Base-by-base conservation (phyloP, 1,140 invertebrate genomes). In the Leucophenga varia region DNA sequence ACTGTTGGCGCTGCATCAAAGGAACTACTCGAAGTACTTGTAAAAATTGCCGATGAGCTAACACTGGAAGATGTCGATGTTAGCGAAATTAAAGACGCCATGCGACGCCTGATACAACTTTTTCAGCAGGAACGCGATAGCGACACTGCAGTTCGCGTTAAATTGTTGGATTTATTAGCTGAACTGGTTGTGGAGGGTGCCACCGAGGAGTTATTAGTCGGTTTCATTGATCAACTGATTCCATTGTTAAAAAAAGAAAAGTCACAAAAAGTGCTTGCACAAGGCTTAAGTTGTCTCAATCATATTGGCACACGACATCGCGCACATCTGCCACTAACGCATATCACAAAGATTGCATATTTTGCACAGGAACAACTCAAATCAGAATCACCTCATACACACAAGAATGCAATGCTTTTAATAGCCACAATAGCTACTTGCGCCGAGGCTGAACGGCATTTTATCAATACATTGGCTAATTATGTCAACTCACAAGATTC, bases 401-500 rank as follows among this genome's bases (percentile, higher is more conserved):
- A 92, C 72, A 86, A 86, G 52, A 83, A 84, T 54, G 90, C 89
- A 58, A 77, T 94, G 53, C 81, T 88, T 57, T 76, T 92, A 13
- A 85, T 93, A 54, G 85, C 86, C 17, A 78, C 78, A 5, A 65
- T 72, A 28, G 77, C 78, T n/a, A 78, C 77, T 43, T 65, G 75
- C 13, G 58, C 68, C 6, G 78, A 85, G 54, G 76, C 81, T 38
- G 78, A 83, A 54, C 76, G 79, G 31, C 79, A 72, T 14, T 61
- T 83, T 41, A 74, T 91, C 12, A 80, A 84, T 61, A 77, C 92
- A 43, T 79, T 93, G 12, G 83, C 84, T 18, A 86, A 87, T 60
- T 93, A 91, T 77, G 88, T 89, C 14, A 83, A 87, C 70, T 88
- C 92, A 59, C 88, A 92, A 75, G 93, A 97, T 81, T 90, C 94